Evolutionary conservation across 1,140 invertebrate species (phyloP), one percentile per base, ranked within the genome.

Genomic region (Bradysia coprophila): DNA sequence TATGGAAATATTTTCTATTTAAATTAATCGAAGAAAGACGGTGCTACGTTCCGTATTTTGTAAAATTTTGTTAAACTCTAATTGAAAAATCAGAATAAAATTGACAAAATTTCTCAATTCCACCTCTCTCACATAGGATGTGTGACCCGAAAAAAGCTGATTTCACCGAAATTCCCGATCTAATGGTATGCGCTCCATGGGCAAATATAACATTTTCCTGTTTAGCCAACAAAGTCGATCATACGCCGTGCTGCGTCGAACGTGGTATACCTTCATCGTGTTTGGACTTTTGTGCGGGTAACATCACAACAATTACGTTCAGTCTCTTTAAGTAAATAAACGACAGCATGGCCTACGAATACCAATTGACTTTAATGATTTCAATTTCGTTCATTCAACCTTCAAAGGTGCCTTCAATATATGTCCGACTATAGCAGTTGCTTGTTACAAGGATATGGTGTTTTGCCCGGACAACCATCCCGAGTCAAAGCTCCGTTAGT

Each of bases 141-240:
- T 88, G 84, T 50, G 81, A 86, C 56, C 80, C 82, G 1, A 68
- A 71, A 19, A 68, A 74, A 43, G 64, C 71, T 2, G 68, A 70
- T 39, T 58, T 66, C 21, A 67, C 71, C 2, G 72, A 71, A 45
- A 64, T 79, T 22, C 69, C 72, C 0, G 82, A 87, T 56, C 63
- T 86, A 48, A 85, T 88, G 76, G 83, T 86, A 21, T 88, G 84
- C 57, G 83, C 83, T 0, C 81, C 83, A 0, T 86, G 80, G 78
- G 79, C 81, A 2, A 69, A 74, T 0, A 72, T 75, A 18, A 81
- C 80, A 2, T 87, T 87, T 52, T 71, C 71, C 3, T 88, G 84
- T 53, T 62, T 88, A 39, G 74, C 80, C 13, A 81, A 86, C 51
- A 77, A 78, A 2, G 69, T 79, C 44, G 82, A 88, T 62, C 83